Conservation (phyloP, 37 sponge, comb jelly and placozoan species). For the Chondrilla cf. caribensis region DNA sequence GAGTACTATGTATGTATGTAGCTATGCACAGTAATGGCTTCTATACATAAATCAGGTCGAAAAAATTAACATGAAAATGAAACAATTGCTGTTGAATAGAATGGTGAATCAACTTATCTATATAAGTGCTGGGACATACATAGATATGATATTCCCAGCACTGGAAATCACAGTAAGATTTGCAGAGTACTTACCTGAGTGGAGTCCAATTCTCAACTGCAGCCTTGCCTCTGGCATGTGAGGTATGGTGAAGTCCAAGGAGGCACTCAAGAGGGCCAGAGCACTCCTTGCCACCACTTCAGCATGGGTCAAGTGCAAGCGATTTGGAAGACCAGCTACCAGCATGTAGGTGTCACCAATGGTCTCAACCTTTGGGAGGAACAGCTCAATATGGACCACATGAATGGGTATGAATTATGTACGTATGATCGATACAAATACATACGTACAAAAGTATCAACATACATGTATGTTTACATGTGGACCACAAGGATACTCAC, state of each 20-base stretch:
- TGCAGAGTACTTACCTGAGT: conserved; percentile 7
- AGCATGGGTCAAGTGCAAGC: conserved; percentile 5
- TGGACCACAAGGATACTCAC: no score
- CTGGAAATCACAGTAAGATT: no score
- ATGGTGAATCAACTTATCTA: neutral
- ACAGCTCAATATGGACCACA: no score
- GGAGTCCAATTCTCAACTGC: conserved; percentile 7
- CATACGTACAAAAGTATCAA: no score
- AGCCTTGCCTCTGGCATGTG: neutral
- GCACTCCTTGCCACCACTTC: conserved; percentile 4
- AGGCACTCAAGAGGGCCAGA: conserved; percentile 5
- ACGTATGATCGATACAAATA: no score
- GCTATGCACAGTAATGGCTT: no score
- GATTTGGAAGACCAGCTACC: conserved; percentile 4
- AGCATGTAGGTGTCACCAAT: conserved; percentile 8
- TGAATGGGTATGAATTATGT: no score
- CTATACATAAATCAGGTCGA: no score
- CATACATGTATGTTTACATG: no score
- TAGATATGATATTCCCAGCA: no score
- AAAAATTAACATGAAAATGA: no score
- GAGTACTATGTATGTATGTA: neutral
- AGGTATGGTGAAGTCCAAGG: neutral
- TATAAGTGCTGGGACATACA: neutral
- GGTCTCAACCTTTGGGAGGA: conserved; percentile 10
- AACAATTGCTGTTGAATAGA: no score